Base-by-base conservation (phyloP, 2,113 vertebrate genomes). In the pig (Sus scrofa) region DNA sequence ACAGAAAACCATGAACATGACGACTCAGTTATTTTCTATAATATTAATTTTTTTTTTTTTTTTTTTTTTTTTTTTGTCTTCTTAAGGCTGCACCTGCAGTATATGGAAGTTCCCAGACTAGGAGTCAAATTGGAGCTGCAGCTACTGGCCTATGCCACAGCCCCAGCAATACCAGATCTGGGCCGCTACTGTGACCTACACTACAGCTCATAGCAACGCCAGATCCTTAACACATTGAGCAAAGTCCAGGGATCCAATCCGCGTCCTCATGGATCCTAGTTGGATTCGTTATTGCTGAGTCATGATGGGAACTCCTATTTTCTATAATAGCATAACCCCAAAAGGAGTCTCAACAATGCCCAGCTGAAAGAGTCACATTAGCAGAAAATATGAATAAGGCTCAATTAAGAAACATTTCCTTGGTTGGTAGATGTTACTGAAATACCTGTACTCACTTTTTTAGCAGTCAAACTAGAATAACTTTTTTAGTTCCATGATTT, bases 401-500 rank as follows among this genome's bases (percentile, higher is more conserved):
- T 81, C 78, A 62, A 26, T 54, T 75, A 89, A 56, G 50, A 91
- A 78, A 65, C 13, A 73, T 20, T 58, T 65, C 39, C 54, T 70
- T 71, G 70, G 6, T 27, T 89, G 26, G n/a, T n/a, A 79, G 44
- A 67, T 79, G 32, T 79, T 81, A 44, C 44, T 81, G 60, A 86
- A 86, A 58, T 56, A 56, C 50, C 30, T 86, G 13, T 34, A 54
- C 50, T 91, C 3, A 44, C 30, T 44, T n/a, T 54, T 60, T 65
- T 11, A 77, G 68, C 34, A 85, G 22, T n/a, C 65, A 90, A 92
- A 60, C 63, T 77, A 94, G 89, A 73, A 58, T 73, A 82, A 87
- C 4, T 89, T 79, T 37, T 89, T 71, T 16, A 22, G 26, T 74
- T 73, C 24, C 27, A 39, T 18, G 79, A 75, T 58, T 92, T 83